phyloP scores from a whole-genome alignment of 1,140 invertebrate genomes.

The Microplitis mediator region DNA sequence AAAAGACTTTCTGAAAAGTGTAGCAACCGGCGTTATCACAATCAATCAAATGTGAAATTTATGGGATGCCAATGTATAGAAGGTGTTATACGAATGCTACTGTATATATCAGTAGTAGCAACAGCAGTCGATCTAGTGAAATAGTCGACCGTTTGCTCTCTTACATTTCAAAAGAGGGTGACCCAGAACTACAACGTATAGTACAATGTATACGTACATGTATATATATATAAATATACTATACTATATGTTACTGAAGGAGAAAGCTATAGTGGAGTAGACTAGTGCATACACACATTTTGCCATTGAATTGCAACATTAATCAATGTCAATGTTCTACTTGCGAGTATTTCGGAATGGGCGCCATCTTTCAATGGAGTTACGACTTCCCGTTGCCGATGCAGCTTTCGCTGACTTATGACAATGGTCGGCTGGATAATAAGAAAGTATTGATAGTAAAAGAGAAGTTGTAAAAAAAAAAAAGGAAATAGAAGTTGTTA shows the following conservation, averaged over 20 bases:
- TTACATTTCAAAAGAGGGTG: neutral
- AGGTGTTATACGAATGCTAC: constrained; percentile 23
- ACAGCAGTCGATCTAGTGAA: neutral
- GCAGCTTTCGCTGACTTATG: constrained; percentile 28
- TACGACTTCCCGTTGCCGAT: constrained; percentile 28
- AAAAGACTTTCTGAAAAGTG: neutral
- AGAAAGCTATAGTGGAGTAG: constrained; percentile 3
- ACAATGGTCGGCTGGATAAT: constrained; percentile 13
- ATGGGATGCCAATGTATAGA: constrained; percentile 8
- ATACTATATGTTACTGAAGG: neutral
- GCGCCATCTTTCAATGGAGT: constrained; percentile 28
- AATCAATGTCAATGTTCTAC: constrained; percentile 40
- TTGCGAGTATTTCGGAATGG: constrained; percentile 1
- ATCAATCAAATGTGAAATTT: constrained; percentile 37
- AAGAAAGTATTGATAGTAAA: neutral
- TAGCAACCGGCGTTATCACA: constrained; percentile 5
- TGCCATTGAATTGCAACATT: constrained; percentile 42
- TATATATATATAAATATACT: too few relatives aligned
- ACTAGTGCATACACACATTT: constrained; percentile 2
- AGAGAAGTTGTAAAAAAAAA: neutral
- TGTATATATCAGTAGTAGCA: too few relatives aligned
- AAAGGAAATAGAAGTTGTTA: neutral
- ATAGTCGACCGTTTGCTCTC: constrained; percentile 13
- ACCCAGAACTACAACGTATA: neutral
- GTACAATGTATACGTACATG: too few relatives aligned